Conservation (phyloP, 2,888 invertebrate genomes). For the Brachylomia viminalis region DNA sequence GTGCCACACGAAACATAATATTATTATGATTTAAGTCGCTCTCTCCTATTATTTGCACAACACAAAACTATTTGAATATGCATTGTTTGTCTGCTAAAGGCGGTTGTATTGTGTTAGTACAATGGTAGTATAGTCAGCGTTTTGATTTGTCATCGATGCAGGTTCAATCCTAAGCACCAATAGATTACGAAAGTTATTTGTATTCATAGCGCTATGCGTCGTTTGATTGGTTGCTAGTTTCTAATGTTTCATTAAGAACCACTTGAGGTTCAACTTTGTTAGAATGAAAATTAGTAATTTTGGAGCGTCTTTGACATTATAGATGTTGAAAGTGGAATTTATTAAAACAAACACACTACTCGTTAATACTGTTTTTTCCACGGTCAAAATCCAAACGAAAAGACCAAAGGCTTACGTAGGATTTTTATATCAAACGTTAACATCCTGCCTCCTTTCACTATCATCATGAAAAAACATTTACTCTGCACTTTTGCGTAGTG, state of each 20-base stretch:
- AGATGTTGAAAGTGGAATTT: not conserved
- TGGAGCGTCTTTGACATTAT: not conserved
- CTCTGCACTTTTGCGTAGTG: conserved; percentile 44
- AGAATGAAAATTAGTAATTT: conserved; percentile 2
- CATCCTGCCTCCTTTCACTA: conserved; percentile 12
- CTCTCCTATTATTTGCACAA: conserved; percentile 39
- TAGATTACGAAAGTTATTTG: conserved; percentile 45
- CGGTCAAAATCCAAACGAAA: not conserved
- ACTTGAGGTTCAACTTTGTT: conserved; percentile 10
- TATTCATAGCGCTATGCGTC: conserved; percentile 31
- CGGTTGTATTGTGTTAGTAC: conserved; percentile 68
- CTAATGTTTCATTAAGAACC: conserved; percentile 20
- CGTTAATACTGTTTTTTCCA: not conserved
- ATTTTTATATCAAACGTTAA: conserved; percentile 20
- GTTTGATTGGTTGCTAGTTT: conserved; percentile 26
- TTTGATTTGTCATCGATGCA: conserved; percentile 70
- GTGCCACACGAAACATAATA: not conserved
- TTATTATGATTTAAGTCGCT: conserved; percentile 41
- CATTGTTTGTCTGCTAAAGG: conserved; percentile 69
- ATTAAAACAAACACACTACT: too few relatives aligned
- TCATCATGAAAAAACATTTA: conserved; percentile 42
- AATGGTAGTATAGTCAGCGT: conserved; percentile 65
- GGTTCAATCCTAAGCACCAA: conserved; percentile 41
- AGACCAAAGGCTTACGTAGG: not conserved
- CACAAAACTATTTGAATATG: conserved; percentile 69